Conservation (phyloP, 2,113 vertebrate species). For the Lophura nycthemera region DNA sequence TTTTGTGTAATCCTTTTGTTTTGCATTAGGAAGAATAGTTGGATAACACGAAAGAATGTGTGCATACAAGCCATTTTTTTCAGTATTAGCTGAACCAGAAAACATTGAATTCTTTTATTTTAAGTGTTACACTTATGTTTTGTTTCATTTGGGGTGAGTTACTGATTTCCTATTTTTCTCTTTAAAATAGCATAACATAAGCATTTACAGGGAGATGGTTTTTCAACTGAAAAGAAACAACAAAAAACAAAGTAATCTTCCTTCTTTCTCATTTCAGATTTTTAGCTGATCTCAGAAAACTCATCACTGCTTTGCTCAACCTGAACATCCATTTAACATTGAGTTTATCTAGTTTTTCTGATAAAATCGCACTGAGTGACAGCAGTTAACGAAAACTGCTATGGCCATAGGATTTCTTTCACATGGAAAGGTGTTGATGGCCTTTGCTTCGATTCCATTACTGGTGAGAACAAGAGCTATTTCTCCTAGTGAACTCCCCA, state of each 20-base stretch:
- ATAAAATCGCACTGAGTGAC: not conserved
- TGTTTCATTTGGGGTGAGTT: not conserved
- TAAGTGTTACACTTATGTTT: not conserved
- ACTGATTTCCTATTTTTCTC: not conserved
- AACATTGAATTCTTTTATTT: not conserved
- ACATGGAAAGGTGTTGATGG: not conserved
- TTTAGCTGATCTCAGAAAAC: not conserved
- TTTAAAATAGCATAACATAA: not conserved
- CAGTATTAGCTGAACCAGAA: constrained; percentile 8
- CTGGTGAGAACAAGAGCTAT: not conserved
- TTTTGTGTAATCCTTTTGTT: constrained; percentile 28
- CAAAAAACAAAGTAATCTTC: not conserved
- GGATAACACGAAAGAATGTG: not conserved
- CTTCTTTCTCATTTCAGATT: not conserved
- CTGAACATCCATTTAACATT: not conserved
- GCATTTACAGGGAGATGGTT: not conserved
- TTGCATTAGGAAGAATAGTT: constrained; percentile 1
- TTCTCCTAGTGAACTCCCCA: not conserved
- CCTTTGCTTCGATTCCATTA: not conserved
- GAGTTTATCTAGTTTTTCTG: not conserved
- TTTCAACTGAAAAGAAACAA: not conserved
- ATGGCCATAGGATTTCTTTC: not conserved
- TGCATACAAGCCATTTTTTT: not conserved
- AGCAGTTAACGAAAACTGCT: not conserved
- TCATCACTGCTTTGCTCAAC: not conserved